Base-by-base conservation (phyloP, 2,888 invertebrate species). In the Heteromyza rotundicornis region DNA sequence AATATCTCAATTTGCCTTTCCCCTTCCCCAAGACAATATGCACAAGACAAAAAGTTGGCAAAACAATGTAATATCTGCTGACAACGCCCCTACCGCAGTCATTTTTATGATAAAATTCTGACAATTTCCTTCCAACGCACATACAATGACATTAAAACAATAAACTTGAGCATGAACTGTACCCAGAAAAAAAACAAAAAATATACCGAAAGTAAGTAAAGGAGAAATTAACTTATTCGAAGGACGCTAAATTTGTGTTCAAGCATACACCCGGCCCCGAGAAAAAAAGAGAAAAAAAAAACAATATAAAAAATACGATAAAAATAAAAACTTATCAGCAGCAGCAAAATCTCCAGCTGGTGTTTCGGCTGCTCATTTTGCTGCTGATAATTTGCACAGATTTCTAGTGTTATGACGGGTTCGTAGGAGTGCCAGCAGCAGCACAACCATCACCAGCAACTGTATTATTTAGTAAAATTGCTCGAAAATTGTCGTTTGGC, bases 71-170 rank as follows among this genome's bases (percentile, higher is more conserved):
- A 27, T 27, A 27, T 27, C 27, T 5, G 7, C 27, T 27, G 10
- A 27, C 27, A 27, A 27, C 27, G 27, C 27, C 27, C 27, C n/a
- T n/a, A 27, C 27, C 10, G 27, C 27, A 7, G 27, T 10, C 10
- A 7, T 27, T 27, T 27, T 27, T 27, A 27, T 27, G 27, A 27
- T 10, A 27, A 27, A 27, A 27, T 7, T 27, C 40, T n/a, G 40
- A 40, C 10, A 40, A 14, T 3, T n/a, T 40, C 10, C 40, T 40
- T n/a, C 3, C 40, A 40, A 14, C 40, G 40, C 40, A 40, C n/a
- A n/a, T 3, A n/a, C 2, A 40, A 40, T 40, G 44, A 10, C 44
- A 56, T 56, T 14, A 56, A 56, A 56, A 56, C 56, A 56, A 44
- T 56, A 56, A 44, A 56, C 56, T 56, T 56, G 7, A 56, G 32